Conservation (phyloP, 2,888 invertebrate genomes). For the Arenicola marina region DNA sequence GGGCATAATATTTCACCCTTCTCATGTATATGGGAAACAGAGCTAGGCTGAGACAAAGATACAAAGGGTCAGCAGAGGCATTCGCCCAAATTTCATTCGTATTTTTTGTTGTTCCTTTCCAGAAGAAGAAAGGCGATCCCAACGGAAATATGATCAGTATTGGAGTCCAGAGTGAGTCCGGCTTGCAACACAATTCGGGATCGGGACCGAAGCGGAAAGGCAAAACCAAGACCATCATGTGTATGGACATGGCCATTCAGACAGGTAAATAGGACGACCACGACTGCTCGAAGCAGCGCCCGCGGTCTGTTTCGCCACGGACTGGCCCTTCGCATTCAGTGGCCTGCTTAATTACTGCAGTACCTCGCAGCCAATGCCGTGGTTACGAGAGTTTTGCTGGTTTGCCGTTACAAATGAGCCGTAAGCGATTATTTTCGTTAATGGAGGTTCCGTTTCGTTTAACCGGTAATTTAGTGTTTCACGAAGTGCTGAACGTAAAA, state of each 20-base stretch:
- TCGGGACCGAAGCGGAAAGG: conserved; percentile 3
- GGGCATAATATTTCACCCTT: too few relatives aligned
- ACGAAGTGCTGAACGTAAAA: too few relatives aligned
- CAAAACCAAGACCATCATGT: conserved; percentile 34
- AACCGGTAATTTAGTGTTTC: too few relatives aligned
- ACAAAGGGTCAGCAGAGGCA: not conserved
- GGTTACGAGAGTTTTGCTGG: too few relatives aligned
- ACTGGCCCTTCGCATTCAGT: too few relatives aligned
- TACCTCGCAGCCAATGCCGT: too few relatives aligned
- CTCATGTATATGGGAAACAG: too few relatives aligned
- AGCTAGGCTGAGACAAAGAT: not conserved
- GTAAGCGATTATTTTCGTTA: too few relatives aligned
- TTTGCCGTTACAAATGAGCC: too few relatives aligned
- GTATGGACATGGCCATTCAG: conserved; percentile 37
- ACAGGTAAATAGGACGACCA: conserved; percentile 21
- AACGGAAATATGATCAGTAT: conserved; percentile 27
- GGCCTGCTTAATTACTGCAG: not conserved
- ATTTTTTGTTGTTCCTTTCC: conserved; percentile 1
- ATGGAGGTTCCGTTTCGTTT: too few relatives aligned
- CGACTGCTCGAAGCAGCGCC: not conserved
- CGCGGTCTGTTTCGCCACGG: too few relatives aligned
- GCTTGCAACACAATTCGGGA: not conserved
- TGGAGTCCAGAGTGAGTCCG: conserved; percentile 34
- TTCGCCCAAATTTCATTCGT: not conserved
- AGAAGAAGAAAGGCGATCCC: conserved; percentile 9